Base-by-base conservation (phyloP, 2,113 vertebrate genomes). In the Pachyramphus minor region DNA sequence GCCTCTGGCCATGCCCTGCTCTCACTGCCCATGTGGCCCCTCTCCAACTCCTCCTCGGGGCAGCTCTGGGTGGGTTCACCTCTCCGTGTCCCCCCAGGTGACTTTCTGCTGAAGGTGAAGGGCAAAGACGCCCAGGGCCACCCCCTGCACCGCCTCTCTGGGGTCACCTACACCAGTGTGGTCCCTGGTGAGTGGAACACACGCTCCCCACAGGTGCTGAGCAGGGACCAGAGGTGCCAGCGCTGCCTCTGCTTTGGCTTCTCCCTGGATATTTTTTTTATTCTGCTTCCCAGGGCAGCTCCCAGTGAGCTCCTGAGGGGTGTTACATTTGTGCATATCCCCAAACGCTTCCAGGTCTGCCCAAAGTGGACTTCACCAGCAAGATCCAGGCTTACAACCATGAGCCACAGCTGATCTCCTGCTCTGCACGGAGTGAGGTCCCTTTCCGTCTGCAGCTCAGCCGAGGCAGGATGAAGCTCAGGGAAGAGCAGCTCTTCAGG, bases 81-180 rank as follows among this genome's bases (percentile, higher is more conserved):
- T 3, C 98, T 99, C 87, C 98, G 55, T 3, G 98, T 98, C 3
- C 99, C 99, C 31, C 84, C 89, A 2, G 98, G 99, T 33, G 99
- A 98, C 86, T 99, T 99, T 95, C 98, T 99, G 85, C 98, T 99
- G 94, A 99, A 98, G 96, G 98, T 98, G 79, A 98, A 97, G 16
- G 99, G 99, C 9, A 96, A 98, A 93, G 99, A 99, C 3, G 93
- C 92, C 11, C 97, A 98, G 27, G 99, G 99, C 17, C 98, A 99
- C 90, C 95, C 96, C 50, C 98, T 99, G 95, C 99, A 99, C 90
- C 98, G 99, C n/a, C 98, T 99, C 90, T 99, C 99, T 0, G 98
- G 98, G 28, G 98, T 99, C 87, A 98, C 99, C 67, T 99, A 99
- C 98, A 99, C 97, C 68, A 98, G 98, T n/a, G 96, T 99, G n/a